These are phyloP conservation scores for Pogonocichla stellata DNA, from an alignment of 2,113 vertebrate species.

Conservation along the genomic window DNA sequence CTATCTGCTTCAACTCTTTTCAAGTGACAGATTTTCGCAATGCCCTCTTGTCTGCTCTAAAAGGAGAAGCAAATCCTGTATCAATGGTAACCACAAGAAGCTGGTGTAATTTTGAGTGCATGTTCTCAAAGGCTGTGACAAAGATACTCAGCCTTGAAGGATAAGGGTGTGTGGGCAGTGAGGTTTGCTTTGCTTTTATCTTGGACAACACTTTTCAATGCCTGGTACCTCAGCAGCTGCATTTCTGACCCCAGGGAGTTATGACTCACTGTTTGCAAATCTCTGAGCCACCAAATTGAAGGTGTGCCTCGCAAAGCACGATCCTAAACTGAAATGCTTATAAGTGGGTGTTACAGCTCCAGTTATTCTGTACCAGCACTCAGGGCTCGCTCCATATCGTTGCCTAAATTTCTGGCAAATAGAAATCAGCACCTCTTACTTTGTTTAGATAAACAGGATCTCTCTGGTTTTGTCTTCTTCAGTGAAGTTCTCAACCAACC, in stretches of 20 bases:
- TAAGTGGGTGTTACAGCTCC: neutral
- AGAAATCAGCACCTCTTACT: neutral
- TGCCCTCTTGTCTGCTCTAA: constrained; percentile 20
- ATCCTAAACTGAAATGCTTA: neutral
- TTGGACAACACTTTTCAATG: constrained; percentile 45
- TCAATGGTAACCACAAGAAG: constrained; percentile 56
- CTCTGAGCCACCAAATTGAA: constrained; percentile 20
- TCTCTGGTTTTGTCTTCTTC: neutral
- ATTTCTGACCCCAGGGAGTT: constrained; percentile 13
- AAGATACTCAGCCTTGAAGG: constrained; percentile 55
- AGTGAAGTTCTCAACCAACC: neutral
- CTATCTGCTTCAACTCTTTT: neutral
- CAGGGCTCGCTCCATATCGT: neutral
- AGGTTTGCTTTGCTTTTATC: constrained; percentile 55
- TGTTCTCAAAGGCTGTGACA: constrained; percentile 20
- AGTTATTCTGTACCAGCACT: neutral
- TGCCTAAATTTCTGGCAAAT: neutral
- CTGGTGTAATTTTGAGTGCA: neutral
- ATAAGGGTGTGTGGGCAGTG: constrained; percentile 43
- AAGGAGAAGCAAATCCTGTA: constrained; percentile 35
- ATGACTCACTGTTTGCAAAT: constrained; percentile 57
- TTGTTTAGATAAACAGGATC: neutral
- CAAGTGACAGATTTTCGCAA: constrained; percentile 13
- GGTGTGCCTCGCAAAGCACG: neutral
- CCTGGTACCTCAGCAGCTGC: constrained; percentile 42